phyloP scores from a whole-genome alignment of 2,888 invertebrate genomes.

The Venustoraphidia nigricollis region DNA sequence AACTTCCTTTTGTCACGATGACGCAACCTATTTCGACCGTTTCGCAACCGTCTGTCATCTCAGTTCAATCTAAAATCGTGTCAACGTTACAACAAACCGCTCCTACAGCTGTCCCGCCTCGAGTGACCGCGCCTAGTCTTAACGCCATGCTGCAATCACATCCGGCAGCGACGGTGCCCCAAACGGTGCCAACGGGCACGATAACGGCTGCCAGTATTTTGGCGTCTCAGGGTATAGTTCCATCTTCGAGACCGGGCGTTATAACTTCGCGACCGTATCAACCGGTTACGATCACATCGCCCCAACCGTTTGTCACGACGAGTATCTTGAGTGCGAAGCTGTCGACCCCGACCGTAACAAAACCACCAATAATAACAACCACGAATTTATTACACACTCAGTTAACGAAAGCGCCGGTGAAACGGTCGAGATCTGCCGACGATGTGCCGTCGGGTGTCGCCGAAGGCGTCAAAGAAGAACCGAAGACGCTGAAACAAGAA shows the following conservation, averaged over 20 bases:
- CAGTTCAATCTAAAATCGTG: no score
- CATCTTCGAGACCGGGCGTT: conserved; percentile 15
- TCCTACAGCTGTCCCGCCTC: neutral
- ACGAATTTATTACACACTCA: conserved; percentile 41
- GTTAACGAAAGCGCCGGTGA: conserved; percentile 36
- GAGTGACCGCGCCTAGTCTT: conserved; percentile 16
- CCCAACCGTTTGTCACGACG: conserved; percentile 4
- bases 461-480: conserved; percentile 7
- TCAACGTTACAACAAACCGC: neutral
- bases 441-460: conserved; percentile 20
- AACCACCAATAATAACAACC: conserved; percentile 24
- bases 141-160: conserved; percentile 31
- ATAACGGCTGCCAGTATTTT: conserved; percentile 28
- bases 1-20: neutral
- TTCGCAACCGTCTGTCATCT: no score
- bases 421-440: conserved; percentile 38
- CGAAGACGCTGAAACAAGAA: conserved; percentile 16
- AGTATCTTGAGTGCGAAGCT: conserved; percentile 30
- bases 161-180: conserved; percentile 26
- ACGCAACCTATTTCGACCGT: no score
- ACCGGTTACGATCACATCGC: conserved; percentile 1
- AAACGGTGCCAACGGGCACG: conserved; percentile 23
- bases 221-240: conserved; percentile 21
- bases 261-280: conserved; percentile 30
- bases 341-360: conserved; percentile 22